Percentiles rank a stretch among this genome's conserved stretches.
Evolutionary conservation across 1,140 invertebrate species (phyloP).

Genomic region (Carposina sasakii): DNA sequence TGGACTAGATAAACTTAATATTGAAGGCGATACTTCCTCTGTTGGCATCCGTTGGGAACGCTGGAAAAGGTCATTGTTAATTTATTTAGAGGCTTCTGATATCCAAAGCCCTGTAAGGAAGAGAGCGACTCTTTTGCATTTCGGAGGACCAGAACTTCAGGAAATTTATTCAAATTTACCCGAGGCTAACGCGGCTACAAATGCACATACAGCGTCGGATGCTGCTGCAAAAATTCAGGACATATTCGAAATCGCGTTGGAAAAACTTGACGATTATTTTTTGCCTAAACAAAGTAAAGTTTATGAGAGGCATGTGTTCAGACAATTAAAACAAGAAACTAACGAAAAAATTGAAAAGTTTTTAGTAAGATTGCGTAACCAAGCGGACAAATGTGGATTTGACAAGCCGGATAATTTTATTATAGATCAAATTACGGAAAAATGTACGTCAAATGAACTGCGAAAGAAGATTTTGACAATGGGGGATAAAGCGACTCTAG

Average conservation of each 20-base stretch:
- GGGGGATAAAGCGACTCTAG: neutral
- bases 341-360: slow-evolving; percentile 26
- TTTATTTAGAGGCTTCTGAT: neutral
- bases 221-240: neutral
- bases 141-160: slow-evolving; percentile 2
- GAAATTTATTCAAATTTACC: slow-evolving; percentile 20
- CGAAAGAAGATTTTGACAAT: neutral
- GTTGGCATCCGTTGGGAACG: neutral
- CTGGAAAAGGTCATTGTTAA: neutral
- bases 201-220: neutral
- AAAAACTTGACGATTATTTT: slow-evolving; percentile 23
- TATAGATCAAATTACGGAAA: neutral
- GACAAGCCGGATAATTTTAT: neutral
- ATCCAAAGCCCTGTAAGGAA: neutral
- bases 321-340: slow-evolving; percentile 21
- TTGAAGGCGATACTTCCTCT: neutral
- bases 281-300: slow-evolving; percentile 21
- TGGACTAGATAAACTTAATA: neutral
- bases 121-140: neutral
- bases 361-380: slow-evolving; percentile 18
- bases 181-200: slow-evolving; percentile 6
- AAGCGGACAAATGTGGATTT: slow-evolving; percentile 16
- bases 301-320: slow-evolving; percentile 22
- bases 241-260: slow-evolving; percentile 12
- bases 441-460: neutral